Percentiles rank a stretch among this genome's conserved stretches.
These are phyloP conservation scores for Teleogryllus occipitalis DNA, from an alignment of 1,140 invertebrate species.

Conservation along the genomic window DNA sequence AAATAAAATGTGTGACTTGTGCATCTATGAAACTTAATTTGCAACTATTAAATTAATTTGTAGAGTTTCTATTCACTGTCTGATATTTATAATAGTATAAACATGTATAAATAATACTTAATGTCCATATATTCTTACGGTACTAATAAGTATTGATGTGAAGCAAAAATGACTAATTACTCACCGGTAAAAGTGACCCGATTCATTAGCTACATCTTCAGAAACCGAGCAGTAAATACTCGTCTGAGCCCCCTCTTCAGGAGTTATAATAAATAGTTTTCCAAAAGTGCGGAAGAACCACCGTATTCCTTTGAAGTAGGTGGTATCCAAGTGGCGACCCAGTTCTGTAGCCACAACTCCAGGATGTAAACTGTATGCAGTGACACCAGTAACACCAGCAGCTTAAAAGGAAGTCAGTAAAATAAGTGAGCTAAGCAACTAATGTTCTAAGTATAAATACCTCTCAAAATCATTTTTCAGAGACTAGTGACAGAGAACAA, in stretches of 20 bases:
- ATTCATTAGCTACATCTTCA: slow-evolving; percentile 51
- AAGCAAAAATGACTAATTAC: not conserved
- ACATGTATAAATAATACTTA: not conserved
- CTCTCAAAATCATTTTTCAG: no score
- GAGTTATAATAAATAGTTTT: not conserved
- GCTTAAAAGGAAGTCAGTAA: no score
- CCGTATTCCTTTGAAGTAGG: slow-evolving; percentile 36
- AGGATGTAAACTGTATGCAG: slow-evolving; percentile 60
- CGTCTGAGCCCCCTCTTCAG: slow-evolving; percentile 14
- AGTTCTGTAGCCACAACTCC: slow-evolving; percentile 66
- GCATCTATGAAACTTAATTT: not conserved
- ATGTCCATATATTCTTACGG: not conserved
- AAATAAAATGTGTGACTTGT: not conserved
- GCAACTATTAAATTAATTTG: not conserved
- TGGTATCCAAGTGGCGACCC: slow-evolving; percentile 53
- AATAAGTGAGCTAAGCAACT: no score
- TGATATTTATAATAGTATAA: not conserved
- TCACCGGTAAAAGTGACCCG: slow-evolving; percentile 55
- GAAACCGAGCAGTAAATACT: slow-evolving; percentile 57
- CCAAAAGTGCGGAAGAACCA: not conserved
- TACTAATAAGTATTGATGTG: not conserved
- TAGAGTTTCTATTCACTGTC: not conserved
- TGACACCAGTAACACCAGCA: slow-evolving; percentile 40
- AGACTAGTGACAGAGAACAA: no score
- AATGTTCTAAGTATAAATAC: no score